Evolutionary conservation across 2,797 vertebrate species (phyloP).

Genomic region (Macroramphosus scolopax): DNA sequence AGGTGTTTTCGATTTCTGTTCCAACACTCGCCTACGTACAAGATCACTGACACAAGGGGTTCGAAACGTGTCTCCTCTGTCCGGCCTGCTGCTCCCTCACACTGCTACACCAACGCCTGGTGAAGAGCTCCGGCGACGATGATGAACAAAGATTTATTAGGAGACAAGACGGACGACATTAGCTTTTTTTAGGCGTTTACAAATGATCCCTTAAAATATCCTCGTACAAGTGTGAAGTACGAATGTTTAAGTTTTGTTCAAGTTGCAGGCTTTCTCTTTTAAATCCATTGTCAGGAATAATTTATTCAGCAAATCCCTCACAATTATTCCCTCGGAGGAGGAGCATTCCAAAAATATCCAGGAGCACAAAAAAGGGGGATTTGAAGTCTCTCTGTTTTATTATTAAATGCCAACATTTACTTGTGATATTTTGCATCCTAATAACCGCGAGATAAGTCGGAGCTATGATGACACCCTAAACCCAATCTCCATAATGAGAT

Average conservation of each 20-base stretch:
- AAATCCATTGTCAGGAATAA: slow-evolving; percentile 34
- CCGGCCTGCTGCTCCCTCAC: too few species aligned
- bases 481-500: slow-evolving; percentile 67
- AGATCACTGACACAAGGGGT: too few species aligned
- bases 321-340: slow-evolving; percentile 63
- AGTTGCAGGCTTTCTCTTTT: slow-evolving; percentile 18
- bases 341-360: slow-evolving; percentile 67
- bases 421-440: slow-evolving; percentile 69
- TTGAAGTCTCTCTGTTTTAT: slow-evolving; percentile 64
- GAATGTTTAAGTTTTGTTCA: slow-evolving; percentile 15
- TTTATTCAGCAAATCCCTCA: slow-evolving; percentile 57
- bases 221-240: not conserved
- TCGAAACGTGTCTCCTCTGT: too few species aligned
- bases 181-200: too few species aligned
- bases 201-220: not conserved
- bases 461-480: slow-evolving; percentile 62
- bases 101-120: too few species aligned
- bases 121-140: too few species aligned
- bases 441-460: slow-evolving; percentile 65
- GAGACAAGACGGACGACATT: too few species aligned
- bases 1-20: too few species aligned
- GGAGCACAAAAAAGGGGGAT: slow-evolving; percentile 55
- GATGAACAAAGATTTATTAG: too few species aligned
- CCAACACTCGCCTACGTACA: too few species aligned
- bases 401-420: slow-evolving; percentile 74